These are phyloP conservation scores for Patella vulgata DNA, from an alignment of 1,140 invertebrate genomes.

Conservation along the genomic window DNA sequence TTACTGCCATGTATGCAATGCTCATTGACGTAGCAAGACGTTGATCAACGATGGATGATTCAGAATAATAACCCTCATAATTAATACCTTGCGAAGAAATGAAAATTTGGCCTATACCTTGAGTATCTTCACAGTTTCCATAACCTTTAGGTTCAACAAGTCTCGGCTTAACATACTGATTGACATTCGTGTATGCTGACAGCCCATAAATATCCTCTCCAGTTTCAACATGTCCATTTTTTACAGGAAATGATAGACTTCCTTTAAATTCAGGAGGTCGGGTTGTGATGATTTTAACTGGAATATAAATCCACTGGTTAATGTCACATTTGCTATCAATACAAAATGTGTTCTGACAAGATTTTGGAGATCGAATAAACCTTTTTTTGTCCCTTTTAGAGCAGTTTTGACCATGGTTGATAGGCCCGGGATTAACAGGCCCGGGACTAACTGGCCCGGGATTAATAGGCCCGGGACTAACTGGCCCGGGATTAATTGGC, in stretches of 20 bases:
- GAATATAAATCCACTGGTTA: conserved; percentile 52
- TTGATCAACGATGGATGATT: conserved; percentile 54
- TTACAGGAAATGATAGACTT: conserved; percentile 48
- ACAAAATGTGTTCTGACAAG: conserved; percentile 52
- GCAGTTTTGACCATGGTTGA: not conserved
- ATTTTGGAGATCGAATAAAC: not conserved
- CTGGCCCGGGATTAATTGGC: conserved; percentile 18
- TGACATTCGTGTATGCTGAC: conserved; percentile 13
- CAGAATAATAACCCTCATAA: conserved; percentile 56
- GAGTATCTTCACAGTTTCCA: conserved; percentile 10
- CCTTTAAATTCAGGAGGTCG: conserved; percentile 41
- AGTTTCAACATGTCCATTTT: conserved; percentile 34
- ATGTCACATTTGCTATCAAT: conserved; percentile 48
- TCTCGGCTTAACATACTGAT: not conserved
- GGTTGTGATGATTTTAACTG: conserved; percentile 47
- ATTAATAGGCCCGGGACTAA: not conserved
- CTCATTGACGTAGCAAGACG: conserved; percentile 47
- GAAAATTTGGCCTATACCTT: conserved; percentile 41
- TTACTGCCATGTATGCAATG: conserved; percentile 50
- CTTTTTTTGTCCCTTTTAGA: too few relatives aligned
- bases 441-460: not conserved
- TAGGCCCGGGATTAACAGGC: conserved; percentile 3
- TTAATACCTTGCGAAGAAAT: conserved; percentile 52
- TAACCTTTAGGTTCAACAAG: conserved; percentile 19
- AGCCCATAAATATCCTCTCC: conserved; percentile 47